These are phyloP conservation scores for Scyliorhinus canicula DNA, from an alignment of 2,797 vertebrate genomes.

Conservation along the genomic window DNA sequence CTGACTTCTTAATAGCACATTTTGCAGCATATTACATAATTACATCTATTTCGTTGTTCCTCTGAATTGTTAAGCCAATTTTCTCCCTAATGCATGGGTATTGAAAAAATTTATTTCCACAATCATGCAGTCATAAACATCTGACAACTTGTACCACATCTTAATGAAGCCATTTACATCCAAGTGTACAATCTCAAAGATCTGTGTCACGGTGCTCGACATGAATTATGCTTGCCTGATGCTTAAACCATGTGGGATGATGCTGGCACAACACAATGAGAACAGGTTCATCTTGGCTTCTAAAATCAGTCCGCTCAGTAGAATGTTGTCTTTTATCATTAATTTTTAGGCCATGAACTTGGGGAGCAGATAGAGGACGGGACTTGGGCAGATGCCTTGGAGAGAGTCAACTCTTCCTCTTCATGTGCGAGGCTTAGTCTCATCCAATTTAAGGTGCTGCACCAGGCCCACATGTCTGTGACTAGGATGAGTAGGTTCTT, in stretches of 20 bases:
- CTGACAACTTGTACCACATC: neutral
- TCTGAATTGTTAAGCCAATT: neutral
- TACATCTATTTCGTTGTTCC: neutral
- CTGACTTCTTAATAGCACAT: neutral
- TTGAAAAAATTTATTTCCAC: neutral
- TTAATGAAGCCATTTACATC: neutral
- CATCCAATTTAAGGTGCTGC: too few relatives aligned
- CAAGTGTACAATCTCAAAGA: neutral
- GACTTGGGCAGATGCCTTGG: too few relatives aligned
- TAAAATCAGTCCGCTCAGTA: too few relatives aligned
- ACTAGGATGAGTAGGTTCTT: too few relatives aligned
- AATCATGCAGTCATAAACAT: neutral
- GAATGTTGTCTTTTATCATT: neutral
- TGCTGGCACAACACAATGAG: neutral
- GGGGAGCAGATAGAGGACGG: too few relatives aligned
- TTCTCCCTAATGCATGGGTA: neutral
- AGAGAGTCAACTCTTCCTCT: too few relatives aligned
- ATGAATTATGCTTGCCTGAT: neutral
- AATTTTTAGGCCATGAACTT: neutral
- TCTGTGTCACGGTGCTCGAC: neutral
- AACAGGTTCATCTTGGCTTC: neutral
- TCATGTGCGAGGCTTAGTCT: too few relatives aligned
- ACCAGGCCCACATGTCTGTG: too few relatives aligned
- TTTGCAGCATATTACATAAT: neutral
- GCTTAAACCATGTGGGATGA: neutral